Evolutionary conservation across 2,888 invertebrate genomes (phyloP).

Genomic region (Eudasyphora cyanicolor): DNA sequence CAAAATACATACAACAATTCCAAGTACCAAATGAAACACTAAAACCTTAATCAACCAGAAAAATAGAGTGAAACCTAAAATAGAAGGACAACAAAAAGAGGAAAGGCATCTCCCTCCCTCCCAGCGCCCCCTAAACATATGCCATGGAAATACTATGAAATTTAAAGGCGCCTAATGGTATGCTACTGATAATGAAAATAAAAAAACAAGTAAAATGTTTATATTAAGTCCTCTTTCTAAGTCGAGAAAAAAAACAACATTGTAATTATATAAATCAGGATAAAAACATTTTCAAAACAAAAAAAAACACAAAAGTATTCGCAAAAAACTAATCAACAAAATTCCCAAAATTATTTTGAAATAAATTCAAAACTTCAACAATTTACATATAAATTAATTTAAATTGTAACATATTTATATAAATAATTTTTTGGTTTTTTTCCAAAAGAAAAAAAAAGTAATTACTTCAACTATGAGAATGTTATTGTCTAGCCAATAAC

Average conservation of each 20-base stretch:
- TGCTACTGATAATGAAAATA: constrained; percentile 29
- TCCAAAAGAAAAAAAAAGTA: no score
- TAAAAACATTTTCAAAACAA: constrained; percentile 12
- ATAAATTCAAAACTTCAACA: constrained; percentile 30
- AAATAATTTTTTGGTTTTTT: constrained; percentile 53
- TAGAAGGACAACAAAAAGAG: neutral
- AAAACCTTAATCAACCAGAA: constrained; percentile 1
- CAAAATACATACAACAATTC: constrained; percentile 35
- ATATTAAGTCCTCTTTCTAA: constrained; percentile 10
- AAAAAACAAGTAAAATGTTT: constrained; percentile 12
- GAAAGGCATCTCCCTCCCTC: neutral
- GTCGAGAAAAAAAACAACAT: neutral
- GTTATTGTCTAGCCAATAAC: constrained; percentile 48
- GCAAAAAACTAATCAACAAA: constrained; percentile 37
- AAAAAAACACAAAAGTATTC: constrained; percentile 40
- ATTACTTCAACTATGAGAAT: constrained; percentile 37
- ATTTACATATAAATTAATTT: constrained; percentile 35
- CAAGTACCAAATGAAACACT: constrained; percentile 51
- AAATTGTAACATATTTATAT: constrained; percentile 62
- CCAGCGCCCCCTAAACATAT: neutral
- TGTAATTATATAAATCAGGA: neutral
- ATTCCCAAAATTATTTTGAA: constrained; percentile 31
- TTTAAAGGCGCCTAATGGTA: constrained; percentile 49
- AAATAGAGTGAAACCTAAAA: constrained; percentile 38
- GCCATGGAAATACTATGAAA: constrained; percentile 47